Conservation (phyloP, 2,888 invertebrate genomes). For the Alviniconcha strummeri region DNA sequence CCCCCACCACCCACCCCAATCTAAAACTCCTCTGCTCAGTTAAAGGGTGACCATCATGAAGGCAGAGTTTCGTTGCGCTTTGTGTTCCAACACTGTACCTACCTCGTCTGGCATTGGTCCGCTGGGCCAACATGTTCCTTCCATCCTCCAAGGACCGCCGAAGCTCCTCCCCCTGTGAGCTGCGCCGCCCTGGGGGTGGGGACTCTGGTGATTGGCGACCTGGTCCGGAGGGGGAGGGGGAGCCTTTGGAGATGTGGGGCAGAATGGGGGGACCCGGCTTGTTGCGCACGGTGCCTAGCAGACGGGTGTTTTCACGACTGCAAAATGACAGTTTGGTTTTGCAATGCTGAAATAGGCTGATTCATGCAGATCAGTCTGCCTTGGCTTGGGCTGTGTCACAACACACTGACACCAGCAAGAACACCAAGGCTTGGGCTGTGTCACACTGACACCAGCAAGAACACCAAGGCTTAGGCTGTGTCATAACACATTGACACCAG, state of each 20-base stretch:
- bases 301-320: slow-evolving; percentile 37
- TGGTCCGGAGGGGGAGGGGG: neutral
- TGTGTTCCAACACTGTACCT: neutral
- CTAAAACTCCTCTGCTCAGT: too few species aligned
- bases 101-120: slow-evolving; percentile 23
- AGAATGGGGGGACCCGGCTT: slow-evolving; percentile 28
- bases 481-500: too few species aligned
- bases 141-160: slow-evolving; percentile 40
- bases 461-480: too few species aligned
- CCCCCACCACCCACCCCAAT: too few species aligned
- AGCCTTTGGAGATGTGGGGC: slow-evolving; percentile 34
- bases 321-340: neutral
- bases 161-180: slow-evolving; percentile 15
- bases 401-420: neutral
- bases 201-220: slow-evolving; percentile 20
- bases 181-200: slow-evolving; percentile 5
- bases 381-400: too few species aligned
- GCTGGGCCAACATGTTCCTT: slow-evolving; percentile 26
- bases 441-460: too few species aligned
- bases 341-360: too few species aligned
- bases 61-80: too few species aligned
- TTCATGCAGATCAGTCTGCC: too few species aligned
- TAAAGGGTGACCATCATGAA: too few species aligned
- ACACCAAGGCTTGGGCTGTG: neutral
- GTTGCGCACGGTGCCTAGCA: slow-evolving; percentile 42